phyloP scores from a whole-genome alignment of 2,888 invertebrate species.

The Thalpophila matura region DNA sequence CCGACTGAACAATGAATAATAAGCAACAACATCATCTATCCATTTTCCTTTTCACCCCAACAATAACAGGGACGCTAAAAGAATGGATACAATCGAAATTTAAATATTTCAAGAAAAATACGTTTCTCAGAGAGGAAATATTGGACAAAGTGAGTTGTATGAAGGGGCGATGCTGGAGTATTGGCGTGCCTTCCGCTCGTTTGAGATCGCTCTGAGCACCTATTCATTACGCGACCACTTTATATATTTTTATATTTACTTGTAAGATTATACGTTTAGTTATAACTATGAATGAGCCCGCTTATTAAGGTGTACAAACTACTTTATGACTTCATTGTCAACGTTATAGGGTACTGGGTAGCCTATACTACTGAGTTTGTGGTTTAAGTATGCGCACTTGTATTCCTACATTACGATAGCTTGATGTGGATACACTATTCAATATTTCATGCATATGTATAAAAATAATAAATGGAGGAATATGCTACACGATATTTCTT shows the following conservation, averaged over 20 bases:
- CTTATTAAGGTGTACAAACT: constrained; percentile 44
- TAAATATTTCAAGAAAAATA: constrained; percentile 85
- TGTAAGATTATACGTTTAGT: constrained; percentile 45
- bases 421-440: background rate
- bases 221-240: constrained; percentile 32
- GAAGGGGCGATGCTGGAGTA: constrained; percentile 20
- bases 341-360: constrained; percentile 14
- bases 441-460: constrained; percentile 2
- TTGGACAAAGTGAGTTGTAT: constrained; percentile 68
- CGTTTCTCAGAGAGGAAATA: constrained; percentile 69
- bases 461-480: background rate
- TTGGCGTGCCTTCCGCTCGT: constrained; percentile 39
- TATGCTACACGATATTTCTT: background rate
- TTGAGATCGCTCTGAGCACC: constrained; percentile 43
- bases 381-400: background rate
- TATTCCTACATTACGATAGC: background rate
- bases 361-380: background rate
- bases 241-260: constrained; percentile 44
- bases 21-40: constrained; percentile 86
- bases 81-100: constrained; percentile 88
- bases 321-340: constrained; percentile 57
- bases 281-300: constrained; percentile 15
- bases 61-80: constrained; percentile 79
- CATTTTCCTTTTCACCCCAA: constrained; percentile 86
- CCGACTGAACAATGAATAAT: constrained; percentile 86